Base-by-base conservation (phyloP, 1,140 invertebrate genomes). In the Anagrus nilaparvatae region DNA sequence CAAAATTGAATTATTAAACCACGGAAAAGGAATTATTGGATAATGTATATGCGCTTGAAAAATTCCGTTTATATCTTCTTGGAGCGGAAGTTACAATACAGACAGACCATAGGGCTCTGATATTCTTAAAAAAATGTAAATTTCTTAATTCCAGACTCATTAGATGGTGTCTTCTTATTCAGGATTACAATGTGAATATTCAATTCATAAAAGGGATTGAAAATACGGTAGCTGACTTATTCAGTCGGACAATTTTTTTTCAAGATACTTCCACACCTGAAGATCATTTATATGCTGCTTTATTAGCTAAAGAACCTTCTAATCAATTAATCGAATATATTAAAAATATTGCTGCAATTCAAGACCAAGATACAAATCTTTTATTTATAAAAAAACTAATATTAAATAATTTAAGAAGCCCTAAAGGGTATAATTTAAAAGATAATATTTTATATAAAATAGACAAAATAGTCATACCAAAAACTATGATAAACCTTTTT, bases 61-160 rank as follows among this genome's bases (percentile, higher is more conserved):
- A n/a, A n/a, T n/a, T n/a, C n/a, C n/a, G n/a, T n/a, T n/a, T n/a
- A n/a, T n/a, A n/a, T n/a, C n/a, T n/a, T n/a, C n/a, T n/a, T n/a
- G n/a, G n/a, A n/a, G n/a, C n/a, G n/a, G n/a, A n/a, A n/a, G n/a
- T n/a, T n/a, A n/a, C n/a, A n/a, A n/a, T 73, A 13, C 39, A 56
- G 37, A 72, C 70, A 1, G 69, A 75, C 49, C 69, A 74, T 39
- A 56, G 60, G 29, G 58, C 44, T 0, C 25, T 43, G 7, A 35
- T 30, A 2, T 43, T 43, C 14, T n/a, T 46, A 4, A 39, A 40
- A 32, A 36, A 8, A 4, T 44, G 47, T 16, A 46, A 37, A 40
- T 30, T 43, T 2, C 13, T 25, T 20, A 46, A 46, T 27, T 4
- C 34, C 2, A 34, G 47, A 43, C 16, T 48, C 0, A 37, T 25